Evolutionary conservation across 2,888 invertebrate species (phyloP), one percentile per base, ranked within the genome.

Genomic region (Bombylius discolor): DNA sequence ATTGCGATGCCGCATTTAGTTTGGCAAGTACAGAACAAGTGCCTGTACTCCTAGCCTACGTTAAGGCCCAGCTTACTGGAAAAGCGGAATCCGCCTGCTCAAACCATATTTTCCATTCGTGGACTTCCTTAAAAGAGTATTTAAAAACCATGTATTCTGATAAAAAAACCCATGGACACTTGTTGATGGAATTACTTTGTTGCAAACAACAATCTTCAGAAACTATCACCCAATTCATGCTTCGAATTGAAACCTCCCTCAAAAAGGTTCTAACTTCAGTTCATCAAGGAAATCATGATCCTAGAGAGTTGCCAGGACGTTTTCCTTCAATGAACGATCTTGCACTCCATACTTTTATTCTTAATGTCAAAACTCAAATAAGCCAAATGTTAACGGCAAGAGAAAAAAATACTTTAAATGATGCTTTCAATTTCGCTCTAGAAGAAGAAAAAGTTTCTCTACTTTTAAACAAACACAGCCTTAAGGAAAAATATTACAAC

Each of bases 361-460:
- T 56, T 8, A 53, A 56, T 39, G 13, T 49, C 9, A 48, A 49
- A 23, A 47, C 56, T 12, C 4, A 48, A 23, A 53, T 56, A 23
- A 56, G 56, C 32, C 47, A 45, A 42, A 52, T 56, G 48, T 46
- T 56, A 2, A 12, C 50, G n/a, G 56, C 56, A 9, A 49, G 56
- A 49, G 52, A 56, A 9, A 52, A 53, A 12, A 52, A 32, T 12
- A 46, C 46, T 5, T 32, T 56, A 5, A 53, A 44, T 1, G 53
- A 56, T 46, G 56, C 56, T n/a, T 52, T 53, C 32, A 51, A 50
- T 6, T 50, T 53, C 12, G 57, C 53, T 2, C 31, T 53, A 4
- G 55, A 57, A 52, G 56, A 57, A 14, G 57, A 55, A 51, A 59
- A 59, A 45, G 42, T 59, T 12, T 12, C 42, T 14, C 39, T 42